These are phyloP conservation scores for Blera fallax DNA, from an alignment of 2,888 invertebrate genomes.

Conservation along the genomic window DNA sequence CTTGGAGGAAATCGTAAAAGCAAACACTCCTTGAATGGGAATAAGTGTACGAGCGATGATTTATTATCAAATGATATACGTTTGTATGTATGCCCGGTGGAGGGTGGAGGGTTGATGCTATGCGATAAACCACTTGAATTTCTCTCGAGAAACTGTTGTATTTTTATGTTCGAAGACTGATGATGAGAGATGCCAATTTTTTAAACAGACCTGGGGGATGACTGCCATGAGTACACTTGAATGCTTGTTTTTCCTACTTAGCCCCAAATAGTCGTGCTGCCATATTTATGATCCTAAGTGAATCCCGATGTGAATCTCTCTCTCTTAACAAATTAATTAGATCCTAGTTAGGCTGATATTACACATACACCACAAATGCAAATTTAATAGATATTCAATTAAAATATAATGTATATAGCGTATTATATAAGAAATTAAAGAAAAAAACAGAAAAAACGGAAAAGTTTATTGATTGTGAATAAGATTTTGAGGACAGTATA, in stretches of 20 bases:
- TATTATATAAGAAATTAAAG: constrained; percentile 7
- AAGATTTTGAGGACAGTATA: constrained; percentile 9
- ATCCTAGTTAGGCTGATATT: constrained; percentile 65
- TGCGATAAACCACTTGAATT: constrained; percentile 34
- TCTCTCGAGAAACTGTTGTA: constrained; percentile 29
- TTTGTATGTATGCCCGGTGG: too few species aligned
- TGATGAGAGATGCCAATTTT: constrained; percentile 52
- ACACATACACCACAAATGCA: constrained; percentile 29
- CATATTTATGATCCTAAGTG: neutral
- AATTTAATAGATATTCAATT: constrained; percentile 50
- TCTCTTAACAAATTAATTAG: constrained; percentile 16
- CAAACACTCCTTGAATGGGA: constrained; percentile 39
- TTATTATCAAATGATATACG: constrained; percentile 21
- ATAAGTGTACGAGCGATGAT: constrained; percentile 16
- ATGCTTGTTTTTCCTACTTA: neutral
- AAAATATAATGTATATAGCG: constrained; percentile 30
- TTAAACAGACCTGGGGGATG: neutral
- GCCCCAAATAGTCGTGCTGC: constrained; percentile 14
- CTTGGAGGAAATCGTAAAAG: constrained; percentile 50
- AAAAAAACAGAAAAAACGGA: neutral
- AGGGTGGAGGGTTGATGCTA: constrained; percentile 20
- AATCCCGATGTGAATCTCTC: constrained; percentile 44
- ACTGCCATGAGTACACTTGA: neutral
- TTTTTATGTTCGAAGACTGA: constrained; percentile 60
- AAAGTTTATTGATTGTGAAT: constrained; percentile 57